Evolutionary conservation across 2,888 invertebrate species (phyloP).

Genomic region (Sclerodermus sp.): DNA sequence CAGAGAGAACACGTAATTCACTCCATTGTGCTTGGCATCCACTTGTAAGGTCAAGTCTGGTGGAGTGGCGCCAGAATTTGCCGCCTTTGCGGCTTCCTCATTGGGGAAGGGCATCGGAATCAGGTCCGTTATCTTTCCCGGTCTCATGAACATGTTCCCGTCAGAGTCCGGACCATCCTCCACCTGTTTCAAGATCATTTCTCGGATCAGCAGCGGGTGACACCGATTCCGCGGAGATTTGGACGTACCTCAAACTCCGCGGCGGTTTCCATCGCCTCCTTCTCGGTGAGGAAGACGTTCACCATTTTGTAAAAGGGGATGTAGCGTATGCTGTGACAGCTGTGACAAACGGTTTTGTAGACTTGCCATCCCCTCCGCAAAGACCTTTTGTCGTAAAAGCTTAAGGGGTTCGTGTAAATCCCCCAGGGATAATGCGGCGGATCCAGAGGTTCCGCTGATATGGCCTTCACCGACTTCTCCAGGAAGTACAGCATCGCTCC

Average conservation of each 20-base stretch:
- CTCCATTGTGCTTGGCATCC: constrained; percentile 82
- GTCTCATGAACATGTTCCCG: constrained; percentile 86
- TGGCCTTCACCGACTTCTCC: constrained; percentile 82
- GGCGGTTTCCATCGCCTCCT: constrained; percentile 92
- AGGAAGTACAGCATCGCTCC: constrained; percentile 53
- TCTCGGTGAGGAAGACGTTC: constrained; percentile 84
- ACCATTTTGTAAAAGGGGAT: constrained; percentile 89
- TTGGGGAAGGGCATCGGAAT: constrained; percentile 92
- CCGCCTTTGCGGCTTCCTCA: constrained; percentile 91
- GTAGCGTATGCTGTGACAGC: constrained; percentile 93
- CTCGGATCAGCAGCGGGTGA: too few species aligned
- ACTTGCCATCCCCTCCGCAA: constrained; percentile 88
- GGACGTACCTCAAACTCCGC: constrained; percentile 69
- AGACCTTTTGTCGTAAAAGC: constrained; percentile 82
- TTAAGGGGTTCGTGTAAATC: constrained; percentile 70
- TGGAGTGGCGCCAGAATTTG: constrained; percentile 93
- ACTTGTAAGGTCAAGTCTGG: constrained; percentile 90
- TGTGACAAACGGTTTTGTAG: constrained; percentile 96
- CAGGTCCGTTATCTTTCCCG: constrained; percentile 88
- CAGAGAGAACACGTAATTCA: constrained; percentile 91
- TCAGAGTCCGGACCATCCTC: constrained; percentile 83
- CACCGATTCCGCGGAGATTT: too few species aligned
- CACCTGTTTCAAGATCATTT: too few species aligned
- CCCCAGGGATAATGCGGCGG: constrained; percentile 81
- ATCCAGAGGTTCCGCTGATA: constrained; percentile 71